Conservation (phyloP, 2,797 vertebrate species). For the Diglossa cyanea region DNA sequence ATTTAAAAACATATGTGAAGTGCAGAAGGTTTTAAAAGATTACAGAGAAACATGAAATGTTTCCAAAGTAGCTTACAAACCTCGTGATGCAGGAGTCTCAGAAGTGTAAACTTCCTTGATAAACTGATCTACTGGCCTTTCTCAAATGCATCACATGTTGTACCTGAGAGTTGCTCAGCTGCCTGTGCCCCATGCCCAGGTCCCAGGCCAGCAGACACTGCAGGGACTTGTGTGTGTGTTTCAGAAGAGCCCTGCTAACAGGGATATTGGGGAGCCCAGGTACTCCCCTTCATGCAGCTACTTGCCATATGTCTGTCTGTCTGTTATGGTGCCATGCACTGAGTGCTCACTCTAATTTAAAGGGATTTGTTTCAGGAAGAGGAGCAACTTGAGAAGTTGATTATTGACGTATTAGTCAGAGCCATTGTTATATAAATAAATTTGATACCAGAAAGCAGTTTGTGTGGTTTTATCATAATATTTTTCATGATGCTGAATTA, state of each 20-base stretch:
- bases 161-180: not conserved
- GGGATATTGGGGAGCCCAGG: not conserved
- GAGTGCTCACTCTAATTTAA: not conserved
- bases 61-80: not conserved
- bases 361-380: not conserved
- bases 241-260: not conserved
- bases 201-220: not conserved
- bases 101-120: not conserved
- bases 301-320: not conserved
- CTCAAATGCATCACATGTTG: accelerated
- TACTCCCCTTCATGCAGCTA: not conserved
- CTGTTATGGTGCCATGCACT: not conserved
- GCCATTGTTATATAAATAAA: not conserved
- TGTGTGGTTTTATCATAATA: not conserved
- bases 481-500: not conserved
- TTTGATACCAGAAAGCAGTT: not conserved
- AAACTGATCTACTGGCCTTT: not conserved
- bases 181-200: not conserved
- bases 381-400: not conserved
- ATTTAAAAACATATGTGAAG: not conserved
- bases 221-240: not conserved
- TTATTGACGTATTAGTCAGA: not conserved
- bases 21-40: not conserved
- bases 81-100: not conserved
- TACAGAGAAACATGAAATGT: not conserved